phyloP scores from a whole-genome alignment of 2,113 vertebrate genomes.

The Dicrurus megarhynchus region DNA sequence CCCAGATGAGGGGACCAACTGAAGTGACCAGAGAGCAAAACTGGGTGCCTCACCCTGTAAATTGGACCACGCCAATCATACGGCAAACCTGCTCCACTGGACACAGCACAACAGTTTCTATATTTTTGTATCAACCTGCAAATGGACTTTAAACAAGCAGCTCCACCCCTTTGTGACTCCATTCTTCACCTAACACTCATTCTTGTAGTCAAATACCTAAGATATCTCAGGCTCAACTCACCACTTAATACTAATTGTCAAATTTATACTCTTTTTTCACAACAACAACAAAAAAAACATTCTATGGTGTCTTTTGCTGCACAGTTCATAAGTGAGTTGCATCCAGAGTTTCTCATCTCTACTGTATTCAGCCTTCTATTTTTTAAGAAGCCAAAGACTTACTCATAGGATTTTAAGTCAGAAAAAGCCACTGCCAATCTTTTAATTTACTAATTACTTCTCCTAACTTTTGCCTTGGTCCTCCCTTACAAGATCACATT shows the following conservation, averaged over 20 bases:
- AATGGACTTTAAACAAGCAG: not conserved
- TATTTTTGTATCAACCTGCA: not conserved
- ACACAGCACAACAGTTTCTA: not conserved
- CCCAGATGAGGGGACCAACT: not conserved
- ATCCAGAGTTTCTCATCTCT: not conserved
- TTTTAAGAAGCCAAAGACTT: not conserved
- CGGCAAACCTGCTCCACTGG: accelerated
- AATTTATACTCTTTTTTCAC: not conserved
- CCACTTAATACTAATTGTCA: not conserved
- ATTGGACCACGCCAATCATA: accelerated
- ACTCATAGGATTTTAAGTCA: not conserved
- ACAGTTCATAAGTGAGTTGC: not conserved
- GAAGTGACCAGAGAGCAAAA: not conserved
- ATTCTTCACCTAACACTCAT: not conserved
- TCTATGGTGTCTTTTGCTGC: not conserved
- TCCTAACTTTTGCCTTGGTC: not conserved
- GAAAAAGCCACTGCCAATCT: not conserved
- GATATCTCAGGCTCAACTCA: not conserved
- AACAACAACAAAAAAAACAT: not conserved
- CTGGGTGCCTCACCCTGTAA: not conserved
- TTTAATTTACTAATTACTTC: not conserved
- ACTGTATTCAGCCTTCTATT: not conserved
- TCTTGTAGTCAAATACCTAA: not conserved
- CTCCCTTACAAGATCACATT: not conserved
- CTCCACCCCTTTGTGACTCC: not conserved